Evolutionary conservation across 2,113 vertebrate genomes (phyloP).

Genomic region (Corvus cornix): DNA sequence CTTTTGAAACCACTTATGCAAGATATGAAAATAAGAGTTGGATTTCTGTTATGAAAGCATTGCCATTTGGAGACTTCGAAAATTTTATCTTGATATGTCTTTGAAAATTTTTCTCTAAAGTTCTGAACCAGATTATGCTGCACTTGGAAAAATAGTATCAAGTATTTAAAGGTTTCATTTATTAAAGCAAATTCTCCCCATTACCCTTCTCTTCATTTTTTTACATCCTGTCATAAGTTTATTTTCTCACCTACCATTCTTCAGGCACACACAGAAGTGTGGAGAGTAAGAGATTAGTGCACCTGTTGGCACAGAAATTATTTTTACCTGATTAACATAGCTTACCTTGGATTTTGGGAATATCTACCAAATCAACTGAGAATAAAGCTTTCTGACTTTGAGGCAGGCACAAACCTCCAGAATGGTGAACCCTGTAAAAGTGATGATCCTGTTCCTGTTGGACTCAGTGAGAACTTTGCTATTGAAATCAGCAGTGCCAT

Average conservation of each 20-base stretch:
- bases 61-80: neutral
- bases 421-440: neutral
- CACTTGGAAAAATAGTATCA: neutral
- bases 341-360: neutral
- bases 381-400: neutral
- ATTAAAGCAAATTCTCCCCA: neutral
- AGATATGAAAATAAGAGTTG: neutral
- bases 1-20: neutral
- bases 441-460: neutral
- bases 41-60: neutral
- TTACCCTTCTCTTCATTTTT: neutral
- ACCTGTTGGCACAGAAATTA: neutral
- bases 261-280: neutral
- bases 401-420: neutral
- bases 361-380: neutral
- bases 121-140: neutral
- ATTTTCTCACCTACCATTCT: neutral
- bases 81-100: neutral
- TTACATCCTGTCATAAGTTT: neutral
- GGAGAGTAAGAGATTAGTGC: neutral
- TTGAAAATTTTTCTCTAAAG: neutral
- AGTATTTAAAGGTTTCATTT: neutral
- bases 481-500: neutral
- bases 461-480: neutral
- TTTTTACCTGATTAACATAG: neutral